Evolutionary conservation across 2,797 vertebrate genomes (phyloP), one percentile per base, ranked within the genome.

Genomic region (Xerus rutilus): DNA sequence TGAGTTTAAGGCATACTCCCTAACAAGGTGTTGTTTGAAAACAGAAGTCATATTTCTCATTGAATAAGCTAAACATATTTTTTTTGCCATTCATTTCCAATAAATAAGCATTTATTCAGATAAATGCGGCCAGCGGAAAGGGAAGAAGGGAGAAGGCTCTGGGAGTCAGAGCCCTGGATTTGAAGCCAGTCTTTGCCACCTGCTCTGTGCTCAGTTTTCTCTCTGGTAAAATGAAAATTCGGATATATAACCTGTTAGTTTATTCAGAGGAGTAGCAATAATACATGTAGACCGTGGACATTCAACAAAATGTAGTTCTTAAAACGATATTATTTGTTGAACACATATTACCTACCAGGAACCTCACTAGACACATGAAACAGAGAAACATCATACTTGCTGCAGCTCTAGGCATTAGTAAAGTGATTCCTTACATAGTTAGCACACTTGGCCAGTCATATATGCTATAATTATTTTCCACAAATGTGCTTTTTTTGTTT

Each of bases 21-120:
- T 74, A 69, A 74, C 35, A 85, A 84, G 72, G 39, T 85, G 79
- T 65, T 69, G 15, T 86, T 95, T 86, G 91, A 94, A 97, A 96
- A 47, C 1, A 79, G 54, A 96, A 87, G 83, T 70, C 89, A 57
- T 86, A n/a, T 77, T 65, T 92, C 72, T 91, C 86, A 47, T 74
- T 82, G 91, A 93, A 76, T 39, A 94, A 52, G 69, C n/a, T 76
- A 81, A 62, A n/a, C 17, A 3, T 57, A 57, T 39, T 57, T 49
- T 73, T 92, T n/a, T n/a, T 74, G 45, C 52, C 23, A 23, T 93
- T 49, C 45, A 62, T 15, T 84, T 69, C 70, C n/a, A 32, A 45
- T 77, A 54, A 62, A 28, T 54, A 86, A 91, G 65, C 39, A 70
- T 77, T 79, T 95, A 35, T 78, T 84, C 69, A 70, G 72, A 64